Conservation (phyloP, 2,113 vertebrate genomes). For the Vidua chalybeata region DNA sequence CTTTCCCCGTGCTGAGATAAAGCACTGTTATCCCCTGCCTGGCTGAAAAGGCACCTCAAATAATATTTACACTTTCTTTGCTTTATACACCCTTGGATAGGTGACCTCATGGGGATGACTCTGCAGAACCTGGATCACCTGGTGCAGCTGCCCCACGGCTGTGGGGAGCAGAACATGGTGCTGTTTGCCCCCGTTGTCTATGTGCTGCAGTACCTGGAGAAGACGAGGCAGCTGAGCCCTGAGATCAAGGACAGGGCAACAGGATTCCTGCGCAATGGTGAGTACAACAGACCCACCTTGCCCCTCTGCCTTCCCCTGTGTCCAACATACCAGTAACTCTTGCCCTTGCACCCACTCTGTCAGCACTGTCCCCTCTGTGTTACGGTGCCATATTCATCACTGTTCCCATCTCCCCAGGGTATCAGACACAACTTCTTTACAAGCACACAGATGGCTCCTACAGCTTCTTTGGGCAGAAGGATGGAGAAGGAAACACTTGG, state of each 20-base stretch:
- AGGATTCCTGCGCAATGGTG: slow-evolving; percentile 73
- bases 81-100: slow-evolving; percentile 27
- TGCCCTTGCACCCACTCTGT: not conserved
- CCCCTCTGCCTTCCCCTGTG: not conserved
- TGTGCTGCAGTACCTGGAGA: slow-evolving; percentile 82
- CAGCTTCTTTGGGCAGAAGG: slow-evolving; percentile 82
- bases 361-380: not conserved
- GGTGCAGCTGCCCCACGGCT: slow-evolving; percentile 78
- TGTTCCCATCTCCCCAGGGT: slow-evolving; percentile 68
- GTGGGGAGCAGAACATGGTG: slow-evolving; percentile 90
- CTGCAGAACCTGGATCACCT: slow-evolving; percentile 80
- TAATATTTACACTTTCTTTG: not conserved
- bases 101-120: slow-evolving; percentile 80
- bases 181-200: slow-evolving; percentile 84
- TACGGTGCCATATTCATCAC: not conserved
- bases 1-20: not conserved
- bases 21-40: not conserved
- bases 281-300: not conserved
- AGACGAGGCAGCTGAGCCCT: slow-evolving; percentile 75
- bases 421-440: slow-evolving; percentile 84
- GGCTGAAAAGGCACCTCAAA: not conserved
- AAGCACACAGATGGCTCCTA: slow-evolving; percentile 85
- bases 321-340: not conserved
- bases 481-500: slow-evolving; percentile 86
- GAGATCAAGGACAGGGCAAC: slow-evolving; percentile 70